Percentiles rank a stretch among this genome's conserved stretches.
phyloP scores from a whole-genome alignment of 53 echinoderm and acorn worm genomes.

The Paracentrotus lividus region DNA sequence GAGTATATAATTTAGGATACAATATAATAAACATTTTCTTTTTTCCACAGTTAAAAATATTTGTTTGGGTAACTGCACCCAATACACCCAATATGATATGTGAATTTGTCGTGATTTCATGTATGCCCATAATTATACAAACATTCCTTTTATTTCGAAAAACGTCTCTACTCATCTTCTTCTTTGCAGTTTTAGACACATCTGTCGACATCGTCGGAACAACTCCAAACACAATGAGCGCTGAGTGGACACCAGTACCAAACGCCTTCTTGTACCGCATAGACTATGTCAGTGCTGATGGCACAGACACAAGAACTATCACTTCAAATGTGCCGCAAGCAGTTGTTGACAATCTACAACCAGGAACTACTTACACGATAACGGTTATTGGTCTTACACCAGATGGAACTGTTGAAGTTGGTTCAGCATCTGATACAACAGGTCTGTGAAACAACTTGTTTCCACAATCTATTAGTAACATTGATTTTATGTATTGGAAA shows the following conservation, averaged over 20 bases:
- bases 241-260: constrained; percentile 4
- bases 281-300: constrained; percentile 4
- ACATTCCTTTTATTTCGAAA: too few species aligned
- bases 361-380: constrained; percentile 46
- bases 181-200: neutral
- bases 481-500: too few species aligned
- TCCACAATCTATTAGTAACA: too few species aligned
- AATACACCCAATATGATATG: too few species aligned
- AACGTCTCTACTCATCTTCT: too few species aligned
- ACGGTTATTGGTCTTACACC: constrained; percentile 1
- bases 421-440: neutral
- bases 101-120: too few species aligned
- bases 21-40: too few species aligned
- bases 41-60: too few species aligned
- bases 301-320: neutral
- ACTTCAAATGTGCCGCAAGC: neutral
- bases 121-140: too few species aligned
- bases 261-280: constrained; percentile 9
- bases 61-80: too few species aligned
- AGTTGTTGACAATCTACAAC: constrained; percentile 29
- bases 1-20: too few species aligned
- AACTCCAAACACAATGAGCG: neutral
- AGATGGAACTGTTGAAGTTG: neutral
- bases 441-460: neutral
- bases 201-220: neutral